These are phyloP conservation scores for Aphaenogaster floridana DNA, from an alignment of 1,140 invertebrate species.

Conservation along the genomic window DNA sequence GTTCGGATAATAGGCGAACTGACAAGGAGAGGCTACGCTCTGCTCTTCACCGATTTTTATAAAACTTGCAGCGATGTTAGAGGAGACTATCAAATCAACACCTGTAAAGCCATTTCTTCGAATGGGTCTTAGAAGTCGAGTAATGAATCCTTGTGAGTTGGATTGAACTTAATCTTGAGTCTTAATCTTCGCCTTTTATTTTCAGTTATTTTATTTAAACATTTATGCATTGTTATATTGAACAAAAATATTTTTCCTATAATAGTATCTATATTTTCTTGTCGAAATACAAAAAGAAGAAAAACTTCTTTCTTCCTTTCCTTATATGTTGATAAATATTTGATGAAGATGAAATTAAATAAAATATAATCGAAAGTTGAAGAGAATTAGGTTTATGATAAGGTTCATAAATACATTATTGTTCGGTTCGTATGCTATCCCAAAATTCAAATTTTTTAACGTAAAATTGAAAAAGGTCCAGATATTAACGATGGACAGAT, in stretches of 20 bases:
- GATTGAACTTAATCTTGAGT: background rate
- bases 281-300: background rate
- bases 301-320: background rate
- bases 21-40: too few species aligned
- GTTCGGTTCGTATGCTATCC: background rate
- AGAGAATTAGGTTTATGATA: background rate
- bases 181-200: background rate
- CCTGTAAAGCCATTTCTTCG: too few species aligned
- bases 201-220: background rate
- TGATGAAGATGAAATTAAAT: slow-evolving; percentile 7
- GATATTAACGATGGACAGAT: slow-evolving; percentile 20
- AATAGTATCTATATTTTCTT: background rate
- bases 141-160: background rate
- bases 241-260: background rate
- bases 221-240: background rate
- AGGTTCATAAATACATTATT: background rate
- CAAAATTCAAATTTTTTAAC: slow-evolving; percentile 15
- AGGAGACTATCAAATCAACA: too few species aligned
- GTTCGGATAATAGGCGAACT: background rate
- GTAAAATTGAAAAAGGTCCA: background rate
- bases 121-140: too few species aligned
- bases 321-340: background rate
- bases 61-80: too few species aligned
- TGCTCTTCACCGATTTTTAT: too few species aligned
- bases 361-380: slow-evolving; percentile 8